phyloP scores from a whole-genome alignment of 2,113 vertebrate genomes.

The Paralichthys olivaceus region DNA sequence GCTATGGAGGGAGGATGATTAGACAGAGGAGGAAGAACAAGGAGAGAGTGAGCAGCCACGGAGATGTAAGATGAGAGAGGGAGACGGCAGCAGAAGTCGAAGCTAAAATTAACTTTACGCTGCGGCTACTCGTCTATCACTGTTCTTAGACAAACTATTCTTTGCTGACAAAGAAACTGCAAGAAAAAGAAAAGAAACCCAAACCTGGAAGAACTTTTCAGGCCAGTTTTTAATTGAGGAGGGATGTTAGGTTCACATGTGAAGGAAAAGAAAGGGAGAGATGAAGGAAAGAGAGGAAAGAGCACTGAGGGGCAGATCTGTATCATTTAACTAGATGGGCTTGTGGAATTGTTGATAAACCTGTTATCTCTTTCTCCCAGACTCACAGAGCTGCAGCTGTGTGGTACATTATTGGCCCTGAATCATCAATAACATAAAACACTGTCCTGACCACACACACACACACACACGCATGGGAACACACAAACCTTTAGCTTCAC shows the following conservation, averaged over 20 bases:
- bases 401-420: constrained; percentile 46
- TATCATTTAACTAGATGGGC: constrained; percentile 72
- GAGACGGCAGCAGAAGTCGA: constrained; percentile 23
- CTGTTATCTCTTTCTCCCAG: constrained; percentile 70
- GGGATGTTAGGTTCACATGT: constrained; percentile 13
- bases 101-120: constrained; percentile 39
- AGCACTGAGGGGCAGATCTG: constrained; percentile 50
- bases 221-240: constrained; percentile 29
- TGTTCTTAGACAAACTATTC: constrained; percentile 5
- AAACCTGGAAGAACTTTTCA: constrained; percentile 24
- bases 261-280: neutral
- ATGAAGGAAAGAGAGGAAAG: constrained; percentile 2
- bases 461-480: constrained; percentile 26
- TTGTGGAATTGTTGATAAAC: constrained; percentile 66
- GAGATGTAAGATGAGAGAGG: constrained; percentile 39
- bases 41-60: constrained; percentile 4
- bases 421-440: constrained; percentile 51
- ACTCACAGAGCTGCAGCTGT: constrained; percentile 42
- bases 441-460: constrained; percentile 9
- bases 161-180: neutral
- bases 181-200: constrained; percentile 17
- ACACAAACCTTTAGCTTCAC: constrained; percentile 18
- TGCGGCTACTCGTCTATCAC: constrained; percentile 31
- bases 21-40: constrained; percentile 12
- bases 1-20: neutral